Conservation (phyloP, 2,888 invertebrate genomes). For the Ditula angustiorana region DNA sequence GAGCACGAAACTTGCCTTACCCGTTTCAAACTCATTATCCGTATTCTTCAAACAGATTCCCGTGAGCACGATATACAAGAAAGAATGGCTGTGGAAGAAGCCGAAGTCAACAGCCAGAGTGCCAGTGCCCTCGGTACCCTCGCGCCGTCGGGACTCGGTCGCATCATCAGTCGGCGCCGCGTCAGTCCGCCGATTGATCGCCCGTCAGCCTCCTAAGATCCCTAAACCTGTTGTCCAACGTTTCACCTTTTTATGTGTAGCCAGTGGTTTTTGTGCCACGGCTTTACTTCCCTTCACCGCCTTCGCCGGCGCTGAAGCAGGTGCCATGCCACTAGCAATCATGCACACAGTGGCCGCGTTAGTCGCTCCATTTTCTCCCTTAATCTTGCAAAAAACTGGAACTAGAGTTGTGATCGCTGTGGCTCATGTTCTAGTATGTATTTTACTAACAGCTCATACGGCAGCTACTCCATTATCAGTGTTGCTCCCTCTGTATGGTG, state of each 20-base stretch:
- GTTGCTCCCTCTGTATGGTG: conserved; percentile 69
- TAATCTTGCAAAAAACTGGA: conserved; percentile 75
- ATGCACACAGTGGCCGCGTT: conserved; percentile 87
- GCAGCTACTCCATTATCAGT: conserved; percentile 70
- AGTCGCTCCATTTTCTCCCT: conserved; percentile 79
- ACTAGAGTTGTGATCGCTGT: conserved; percentile 71
- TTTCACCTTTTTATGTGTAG: conserved; percentile 83
- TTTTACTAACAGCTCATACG: conserved; percentile 86
- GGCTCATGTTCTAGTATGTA: conserved; percentile 83
- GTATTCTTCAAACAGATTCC: conserved; percentile 61
- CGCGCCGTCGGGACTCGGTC: conserved; percentile 88
- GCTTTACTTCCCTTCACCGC: conserved; percentile 87
- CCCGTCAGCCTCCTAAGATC: conserved; percentile 79
- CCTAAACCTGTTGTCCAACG: conserved; percentile 77
- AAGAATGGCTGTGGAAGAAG: conserved; percentile 81
- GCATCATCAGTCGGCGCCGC: conserved; percentile 91
- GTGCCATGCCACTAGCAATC: conserved; percentile 87
- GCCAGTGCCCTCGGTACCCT: conserved; percentile 51
- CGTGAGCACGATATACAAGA: conserved; percentile 74
- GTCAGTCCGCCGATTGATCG: conserved; percentile 90
- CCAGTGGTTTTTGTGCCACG: conserved; percentile 87
- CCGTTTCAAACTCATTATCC: no score
- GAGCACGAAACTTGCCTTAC: no score
- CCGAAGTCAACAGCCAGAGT: conserved; percentile 61
- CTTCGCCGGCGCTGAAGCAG: conserved; percentile 81